Evolutionary conservation across 1,140 invertebrate genomes (phyloP).

Genomic region (Myzus persicae): DNA sequence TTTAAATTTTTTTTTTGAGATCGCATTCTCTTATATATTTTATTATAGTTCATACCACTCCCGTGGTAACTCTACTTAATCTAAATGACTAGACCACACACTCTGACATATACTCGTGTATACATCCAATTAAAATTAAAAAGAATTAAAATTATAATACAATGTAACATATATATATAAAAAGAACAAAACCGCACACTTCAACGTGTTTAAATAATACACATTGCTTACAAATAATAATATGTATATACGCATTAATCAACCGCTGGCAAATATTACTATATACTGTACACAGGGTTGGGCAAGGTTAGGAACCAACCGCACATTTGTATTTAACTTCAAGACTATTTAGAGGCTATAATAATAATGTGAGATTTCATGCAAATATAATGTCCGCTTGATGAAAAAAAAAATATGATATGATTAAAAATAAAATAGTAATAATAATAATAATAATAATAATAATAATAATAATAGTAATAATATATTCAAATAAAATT

Average conservation of each 20-base stretch:
- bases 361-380: constrained; percentile 30
- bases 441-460: neutral
- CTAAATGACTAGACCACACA: constrained; percentile 56
- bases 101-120: constrained; percentile 49
- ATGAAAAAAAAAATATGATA: constrained; percentile 4
- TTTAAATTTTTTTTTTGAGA: constrained; percentile 42
- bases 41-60: constrained; percentile 14
- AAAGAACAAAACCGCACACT: neutral
- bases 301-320: constrained; percentile 52
- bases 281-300: constrained; percentile 9
- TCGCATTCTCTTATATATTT: constrained; percentile 41
- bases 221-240: neutral
- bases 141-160: constrained; percentile 11
- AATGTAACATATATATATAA: neutral
- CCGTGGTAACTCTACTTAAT: constrained; percentile 12
- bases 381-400: constrained; percentile 15
- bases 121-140: constrained; percentile 43
- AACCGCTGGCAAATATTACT: constrained; percentile 17
- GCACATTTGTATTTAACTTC: constrained; percentile 30
- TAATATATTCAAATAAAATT: constrained; percentile 41
- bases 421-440: constrained; percentile 27
- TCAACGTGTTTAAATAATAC: no score
- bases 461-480: neutral
- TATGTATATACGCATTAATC: neutral
- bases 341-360: constrained; percentile 16